Base-by-base conservation (phyloP, 1,140 invertebrate genomes). In the Diprion similis region DNA sequence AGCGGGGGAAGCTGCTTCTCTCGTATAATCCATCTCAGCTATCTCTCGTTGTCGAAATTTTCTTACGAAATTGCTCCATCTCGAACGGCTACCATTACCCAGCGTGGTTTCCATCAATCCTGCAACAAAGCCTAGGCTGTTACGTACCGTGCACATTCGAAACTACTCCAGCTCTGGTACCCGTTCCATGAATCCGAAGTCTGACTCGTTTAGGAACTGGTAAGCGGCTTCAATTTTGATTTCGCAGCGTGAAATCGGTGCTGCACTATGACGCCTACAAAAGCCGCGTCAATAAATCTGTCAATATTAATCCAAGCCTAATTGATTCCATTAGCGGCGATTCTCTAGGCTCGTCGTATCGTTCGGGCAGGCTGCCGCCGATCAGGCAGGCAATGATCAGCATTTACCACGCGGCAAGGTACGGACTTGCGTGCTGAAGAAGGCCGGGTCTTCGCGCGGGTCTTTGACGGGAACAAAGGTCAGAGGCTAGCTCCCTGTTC, bases 281-380 rank as follows among this genome's bases (percentile, higher is more conserved):
- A 81, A 81, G 81, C 75, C 77, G 70, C 81, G 76, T 80, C 81
- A 81, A 84, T 85, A 82, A 82, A 83, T 83, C 83, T 80, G 79
- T 83, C 83, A 82, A 83, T 83, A 83, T 83, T 84, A 81, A 83
- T 83, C 73, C 76, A 78, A 75, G 73, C 76, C 78, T 84, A 83
- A 84, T 83, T 83, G 81, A 80, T 81, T 80, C 78, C 81, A 82
- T 82, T 82, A 84, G 80, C 77, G 76, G 72, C 76, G 46, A 72
- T 75, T 66, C 71, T 77, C 65, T 68, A 68, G 59, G 66, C 19
- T 70, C 72, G 51, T 9, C 69, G 18, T 45, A 48, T 15, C 69
- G 69, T 70, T 6, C 15, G n/a, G 69, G 67, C 67, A 19, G 15
- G 6, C 67, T 19, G 65, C 71, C 65, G 69, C 65, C 69, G 64